Evolutionary conservation across 2,888 invertebrate species (phyloP), one percentile per base, ranked within the genome.

Genomic region (Poecilobothrus nobilitatus): DNA sequence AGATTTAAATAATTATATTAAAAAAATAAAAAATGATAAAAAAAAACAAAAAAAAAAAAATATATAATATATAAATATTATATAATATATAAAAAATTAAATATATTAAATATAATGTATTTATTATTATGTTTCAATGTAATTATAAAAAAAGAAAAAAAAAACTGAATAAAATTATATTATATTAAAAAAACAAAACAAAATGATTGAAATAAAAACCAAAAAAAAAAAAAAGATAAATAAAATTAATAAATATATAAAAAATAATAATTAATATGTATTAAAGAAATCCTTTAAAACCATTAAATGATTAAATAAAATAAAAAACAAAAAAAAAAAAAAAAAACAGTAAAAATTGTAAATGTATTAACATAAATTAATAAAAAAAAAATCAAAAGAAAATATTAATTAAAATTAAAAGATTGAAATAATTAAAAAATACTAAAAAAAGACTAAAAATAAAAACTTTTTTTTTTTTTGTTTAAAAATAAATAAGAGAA

Each of bases 251-350:
- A n/a, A n/a, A n/a, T n/a, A n/a, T n/a, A n/a, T n/a, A n/a, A n/a
- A n/a, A n/a, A n/a, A n/a, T n/a, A n/a, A 70, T 63, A 67, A 69
- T 63, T 67, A 65, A 68, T 68, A 66, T 34, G 67, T 67, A 21
- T 65, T 41, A 20, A 66, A 68, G 67, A 70, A 70, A 27, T 27
- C 27, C 27, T 27, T 27, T 27, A 27, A 27, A 71, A 71, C 65
- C 68, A 71, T 65, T 71, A 70, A 69, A 63, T 66, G 33, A 67
- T 67, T 68, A 67, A 66, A 20, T 53, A 15, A n/a, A n/a, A n/a
- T 34, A 62, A 53, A 69, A 68, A 63, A 63, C 66, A 67, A 66
- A 63, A 5, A 66, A 53, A 68, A 34, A 61, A 66, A 44, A 68
- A 66, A 15, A 68, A 44, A 41, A 66, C 37, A 65, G 12, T 68